Conservation (phyloP, 2,797 vertebrate species). For the Sebastes hopkinsi region DNA sequence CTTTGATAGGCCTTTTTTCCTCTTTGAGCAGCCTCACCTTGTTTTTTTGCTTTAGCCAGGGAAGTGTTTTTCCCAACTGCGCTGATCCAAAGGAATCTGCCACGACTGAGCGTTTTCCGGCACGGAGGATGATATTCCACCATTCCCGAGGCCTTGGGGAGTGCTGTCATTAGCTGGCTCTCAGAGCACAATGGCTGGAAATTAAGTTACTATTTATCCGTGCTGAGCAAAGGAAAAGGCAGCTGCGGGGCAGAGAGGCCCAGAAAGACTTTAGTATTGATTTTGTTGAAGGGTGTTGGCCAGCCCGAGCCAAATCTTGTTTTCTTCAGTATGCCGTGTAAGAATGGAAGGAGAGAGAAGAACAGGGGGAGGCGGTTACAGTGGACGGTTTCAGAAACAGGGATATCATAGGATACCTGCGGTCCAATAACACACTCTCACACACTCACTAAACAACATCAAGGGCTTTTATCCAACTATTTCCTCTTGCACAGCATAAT, state of each 20-base stretch:
- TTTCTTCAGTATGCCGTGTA: conserved; percentile 71
- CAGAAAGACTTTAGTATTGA: conserved; percentile 89
- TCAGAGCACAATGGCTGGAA: conserved; percentile 85
- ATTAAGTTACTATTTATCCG: conserved; percentile 90
- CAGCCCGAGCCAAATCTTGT: conserved; percentile 76
- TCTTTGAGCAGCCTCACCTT: conserved; percentile 34
- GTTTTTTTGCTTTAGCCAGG: conserved; percentile 26
- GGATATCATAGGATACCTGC: conserved; percentile 63
- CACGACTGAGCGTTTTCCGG: conserved; percentile 70
- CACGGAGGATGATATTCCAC: conserved; percentile 72
- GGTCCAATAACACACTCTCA: conserved; percentile 70
- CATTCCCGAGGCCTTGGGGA: conserved; percentile 78
- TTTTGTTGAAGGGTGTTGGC: conserved; percentile 83
- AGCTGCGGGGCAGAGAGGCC: conserved; percentile 81
- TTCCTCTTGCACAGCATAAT: conserved; percentile 76
- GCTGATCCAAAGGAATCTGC: conserved; percentile 79
- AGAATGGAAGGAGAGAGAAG: conserved; percentile 60
- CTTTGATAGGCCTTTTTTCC: conserved; percentile 30
- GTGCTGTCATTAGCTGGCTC: conserved; percentile 85
- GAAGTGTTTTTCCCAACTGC: conserved; percentile 53
- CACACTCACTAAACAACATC: conserved; percentile 73
- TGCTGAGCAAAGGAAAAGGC: conserved; percentile 85
- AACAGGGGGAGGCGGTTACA: conserved; percentile 55
- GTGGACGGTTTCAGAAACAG: conserved; percentile 62
- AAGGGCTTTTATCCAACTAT: conserved; percentile 75